These are phyloP conservation scores for Pelecanoides urinatrix DNA, from an alignment of 2,113 vertebrate species.

Conservation along the genomic window DNA sequence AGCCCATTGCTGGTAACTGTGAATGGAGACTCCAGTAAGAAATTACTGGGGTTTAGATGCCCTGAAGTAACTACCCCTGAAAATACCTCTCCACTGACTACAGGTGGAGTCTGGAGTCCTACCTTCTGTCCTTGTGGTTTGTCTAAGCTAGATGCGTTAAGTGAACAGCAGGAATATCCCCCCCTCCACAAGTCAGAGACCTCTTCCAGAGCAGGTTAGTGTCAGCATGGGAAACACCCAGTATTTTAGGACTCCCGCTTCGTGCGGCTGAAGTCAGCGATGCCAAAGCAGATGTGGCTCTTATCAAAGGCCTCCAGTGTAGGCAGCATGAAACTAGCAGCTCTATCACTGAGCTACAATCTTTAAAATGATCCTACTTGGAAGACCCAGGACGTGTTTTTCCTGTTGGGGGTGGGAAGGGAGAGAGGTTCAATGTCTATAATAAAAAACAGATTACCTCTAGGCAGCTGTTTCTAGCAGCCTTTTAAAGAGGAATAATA, in stretches of 20 bases:
- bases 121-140: background rate
- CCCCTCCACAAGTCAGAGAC: background rate
- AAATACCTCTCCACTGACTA: background rate
- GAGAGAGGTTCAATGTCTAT: background rate
- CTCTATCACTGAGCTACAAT: background rate
- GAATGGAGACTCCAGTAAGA: background rate
- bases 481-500: background rate
- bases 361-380: background rate
- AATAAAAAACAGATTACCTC: background rate
- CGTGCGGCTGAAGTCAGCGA: background rate
- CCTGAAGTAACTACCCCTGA: background rate
- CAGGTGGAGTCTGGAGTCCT: background rate
- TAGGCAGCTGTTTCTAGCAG: background rate
- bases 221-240: accelerated
- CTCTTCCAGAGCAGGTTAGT: background rate
- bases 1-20: background rate
- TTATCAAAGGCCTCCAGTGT: background rate
- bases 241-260: background rate
- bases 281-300: constrained; percentile 31
- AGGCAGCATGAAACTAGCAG: constrained; percentile 1
- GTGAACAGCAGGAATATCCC: background rate
- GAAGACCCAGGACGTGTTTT: background rate
- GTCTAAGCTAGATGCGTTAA: background rate
- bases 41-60: background rate
- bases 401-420: background rate